Evolutionary conservation across 2,888 invertebrate genomes (phyloP).

Genomic region (Helicoverpa assulta): DNA sequence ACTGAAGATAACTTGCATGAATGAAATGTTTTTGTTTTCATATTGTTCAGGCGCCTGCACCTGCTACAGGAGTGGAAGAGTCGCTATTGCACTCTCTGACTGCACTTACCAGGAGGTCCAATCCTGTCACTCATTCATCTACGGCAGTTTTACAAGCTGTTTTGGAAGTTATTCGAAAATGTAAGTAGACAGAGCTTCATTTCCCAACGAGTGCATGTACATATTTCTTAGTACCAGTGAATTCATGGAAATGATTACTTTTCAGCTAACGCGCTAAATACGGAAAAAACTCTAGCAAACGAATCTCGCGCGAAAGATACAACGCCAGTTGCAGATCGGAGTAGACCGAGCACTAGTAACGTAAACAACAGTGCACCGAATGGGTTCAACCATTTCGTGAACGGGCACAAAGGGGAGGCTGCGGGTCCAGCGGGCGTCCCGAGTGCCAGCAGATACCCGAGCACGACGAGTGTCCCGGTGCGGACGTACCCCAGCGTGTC

Average conservation of each 20-base stretch:
- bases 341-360: slow-evolving; percentile 33
- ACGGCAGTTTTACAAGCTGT: slow-evolving; percentile 45
- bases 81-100: slow-evolving; percentile 43
- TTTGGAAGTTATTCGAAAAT: slow-evolving; percentile 44
- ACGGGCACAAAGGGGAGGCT: slow-evolving; percentile 33
- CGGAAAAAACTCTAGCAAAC: slow-evolving; percentile 13
- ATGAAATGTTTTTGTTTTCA: too few species aligned
- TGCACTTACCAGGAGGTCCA: slow-evolving; percentile 33
- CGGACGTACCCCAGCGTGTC: slow-evolving; percentile 36
- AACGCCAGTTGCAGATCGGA: slow-evolving; percentile 9
- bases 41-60: slow-evolving; percentile 22
- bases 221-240: too few species aligned
- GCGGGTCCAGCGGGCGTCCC: slow-evolving; percentile 8
- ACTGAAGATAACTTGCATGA: too few species aligned
- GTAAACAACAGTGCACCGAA: slow-evolving; percentile 25
- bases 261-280: slow-evolving; percentile 23
- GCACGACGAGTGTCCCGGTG: slow-evolving; percentile 16
- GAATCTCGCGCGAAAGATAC: slow-evolving; percentile 41
- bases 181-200: slow-evolving; percentile 37
- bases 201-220: neutral
- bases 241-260: slow-evolving; percentile 2
- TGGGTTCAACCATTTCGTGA: slow-evolving; percentile 38
- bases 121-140: slow-evolving; percentile 45
- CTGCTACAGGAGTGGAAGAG: slow-evolving; percentile 41
- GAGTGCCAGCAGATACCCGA: slow-evolving; percentile 36